Evolutionary conservation across 2,888 invertebrate species (phyloP), one percentile per base, ranked within the genome.

Genomic region (Morpho achilles): DNA sequence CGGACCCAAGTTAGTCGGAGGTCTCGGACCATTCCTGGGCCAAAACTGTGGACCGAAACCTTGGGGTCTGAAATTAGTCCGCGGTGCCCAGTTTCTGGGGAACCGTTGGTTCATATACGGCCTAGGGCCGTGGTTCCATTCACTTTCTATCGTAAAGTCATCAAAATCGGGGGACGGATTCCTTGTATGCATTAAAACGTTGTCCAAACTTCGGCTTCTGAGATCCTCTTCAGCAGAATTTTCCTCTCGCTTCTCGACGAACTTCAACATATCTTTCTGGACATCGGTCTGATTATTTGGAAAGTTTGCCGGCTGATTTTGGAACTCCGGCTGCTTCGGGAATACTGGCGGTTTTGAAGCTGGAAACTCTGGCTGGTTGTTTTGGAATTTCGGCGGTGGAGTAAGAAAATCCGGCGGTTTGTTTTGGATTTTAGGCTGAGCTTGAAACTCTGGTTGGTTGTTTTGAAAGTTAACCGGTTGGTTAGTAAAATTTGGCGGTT

Each of bases 21-120:
- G 67, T 69, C 90, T 69, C 48, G 87, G 90, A 60, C 85, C 70
- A 62, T 81, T 73, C 58, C 85, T 67, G 60, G 86, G 85, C 82
- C 86, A 80, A 55, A 81, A 80, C 16, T 73, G 78, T 4, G 69
- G 64, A 8, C 67, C 67, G 42, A 73, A 75, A 16, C 62, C 66
- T 16, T 58, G 73, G 0, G 80, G 79, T 67, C 85, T 72, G 60
- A 79, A 77, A 56, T 75, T 80, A 73, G 77, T 79, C 74, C 85
- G 63, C 10, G 88, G 89, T 1, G 68, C 71, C 89, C 88, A 89
- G 57, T 87, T 87, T 32, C 89, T 73, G 0, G 88, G 89, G 68
- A 84, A 89, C 60, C 87, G 68, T 3, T 77, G 80, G 62, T 78
- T 81, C 64, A 75, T 67, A 45, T 75, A 74, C 50, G 72, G 75